These are phyloP conservation scores for Patiria miniata DNA, from an alignment of 35 echinoderm and acorn worm species.

Conservation along the genomic window DNA sequence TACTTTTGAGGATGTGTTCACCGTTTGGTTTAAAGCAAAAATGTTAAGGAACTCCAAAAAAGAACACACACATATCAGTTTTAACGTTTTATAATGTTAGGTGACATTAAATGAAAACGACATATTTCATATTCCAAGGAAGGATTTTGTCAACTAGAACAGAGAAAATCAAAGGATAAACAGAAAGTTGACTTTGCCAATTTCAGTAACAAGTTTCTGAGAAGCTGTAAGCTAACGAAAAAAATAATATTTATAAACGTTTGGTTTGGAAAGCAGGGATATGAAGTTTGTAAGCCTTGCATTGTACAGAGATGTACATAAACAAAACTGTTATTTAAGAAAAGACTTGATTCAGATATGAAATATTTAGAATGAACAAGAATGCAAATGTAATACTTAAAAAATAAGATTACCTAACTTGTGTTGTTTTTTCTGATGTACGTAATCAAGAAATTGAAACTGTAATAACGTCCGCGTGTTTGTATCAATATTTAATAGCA, in stretches of 20 bases:
- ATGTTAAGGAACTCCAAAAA: too few species aligned
- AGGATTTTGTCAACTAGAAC: too few species aligned
- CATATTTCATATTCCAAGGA: too few species aligned
- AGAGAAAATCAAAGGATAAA: too few species aligned
- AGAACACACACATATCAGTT: too few species aligned
- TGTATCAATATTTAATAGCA: constrained; percentile 18
- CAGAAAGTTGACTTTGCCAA: too few species aligned
- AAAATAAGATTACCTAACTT: too few species aligned
- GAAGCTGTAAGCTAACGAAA: not conserved
- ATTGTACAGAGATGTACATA: constrained; percentile 28
- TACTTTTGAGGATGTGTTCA: too few species aligned
- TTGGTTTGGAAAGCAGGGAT: not conserved
- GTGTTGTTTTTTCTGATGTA: not conserved
- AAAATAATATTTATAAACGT: not conserved
- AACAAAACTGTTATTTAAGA: constrained; percentile 15
- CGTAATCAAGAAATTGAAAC: constrained; percentile 11
- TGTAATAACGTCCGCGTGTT: constrained; percentile 9
- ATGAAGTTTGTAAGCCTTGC: not conserved
- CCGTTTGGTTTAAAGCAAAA: too few species aligned
- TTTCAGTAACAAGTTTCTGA: not conserved
- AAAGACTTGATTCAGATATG: constrained; percentile 9
- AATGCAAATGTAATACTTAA: constrained; percentile 15
- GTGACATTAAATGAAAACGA: too few species aligned
- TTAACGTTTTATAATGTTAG: too few species aligned
- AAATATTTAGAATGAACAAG: constrained; percentile 16